Percentiles rank a stretch among this genome's conserved stretches.
Evolutionary conservation across 2,113 vertebrate genomes (phyloP).

Genomic region (Hypomesus transpacificus): DNA sequence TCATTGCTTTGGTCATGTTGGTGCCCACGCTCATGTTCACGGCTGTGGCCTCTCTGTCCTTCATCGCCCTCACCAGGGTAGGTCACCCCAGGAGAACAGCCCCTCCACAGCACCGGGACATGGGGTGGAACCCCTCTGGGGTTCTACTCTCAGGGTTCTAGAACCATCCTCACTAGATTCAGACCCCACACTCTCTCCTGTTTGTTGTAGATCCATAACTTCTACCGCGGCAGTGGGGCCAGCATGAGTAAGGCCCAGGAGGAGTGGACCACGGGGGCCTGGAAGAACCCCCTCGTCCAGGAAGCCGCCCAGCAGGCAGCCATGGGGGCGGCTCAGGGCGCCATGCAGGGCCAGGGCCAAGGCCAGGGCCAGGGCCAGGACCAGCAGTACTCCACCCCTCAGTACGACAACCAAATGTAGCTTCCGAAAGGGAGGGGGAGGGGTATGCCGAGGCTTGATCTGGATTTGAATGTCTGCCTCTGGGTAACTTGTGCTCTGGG

Average conservation of each 20-base stretch:
- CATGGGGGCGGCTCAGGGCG: conserved; percentile 88
- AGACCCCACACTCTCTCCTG: background rate
- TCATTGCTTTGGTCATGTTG: conserved; percentile 89
- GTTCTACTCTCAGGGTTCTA: background rate
- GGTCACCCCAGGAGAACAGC: background rate
- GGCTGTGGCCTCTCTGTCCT: conserved; percentile 83
- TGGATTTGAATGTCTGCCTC: background rate
- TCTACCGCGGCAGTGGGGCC: conserved; percentile 93
- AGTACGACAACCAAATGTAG: conserved; percentile 93
- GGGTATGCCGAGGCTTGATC: background rate
- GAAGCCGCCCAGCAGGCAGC: conserved; percentile 92
- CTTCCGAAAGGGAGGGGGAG: conserved; percentile 17
- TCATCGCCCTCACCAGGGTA: conserved; percentile 93
- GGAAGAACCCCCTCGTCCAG: conserved; percentile 97
- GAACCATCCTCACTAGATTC: background rate
- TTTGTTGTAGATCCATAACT: conserved; percentile 80
- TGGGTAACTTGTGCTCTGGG: background rate
- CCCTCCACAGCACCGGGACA: background rate
- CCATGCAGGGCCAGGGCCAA: conserved; percentile 69
- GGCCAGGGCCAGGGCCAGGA: conserved; percentile 65
- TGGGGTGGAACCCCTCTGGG: background rate
- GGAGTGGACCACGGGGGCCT: conserved; percentile 94
- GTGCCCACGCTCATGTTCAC: conserved; percentile 95
- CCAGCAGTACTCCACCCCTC: conserved; percentile 92
- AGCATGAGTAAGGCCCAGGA: conserved; percentile 98